Evolutionary conservation across 2,113 vertebrate species (phyloP).

Genomic region (Corvus hawaiiensis): DNA sequence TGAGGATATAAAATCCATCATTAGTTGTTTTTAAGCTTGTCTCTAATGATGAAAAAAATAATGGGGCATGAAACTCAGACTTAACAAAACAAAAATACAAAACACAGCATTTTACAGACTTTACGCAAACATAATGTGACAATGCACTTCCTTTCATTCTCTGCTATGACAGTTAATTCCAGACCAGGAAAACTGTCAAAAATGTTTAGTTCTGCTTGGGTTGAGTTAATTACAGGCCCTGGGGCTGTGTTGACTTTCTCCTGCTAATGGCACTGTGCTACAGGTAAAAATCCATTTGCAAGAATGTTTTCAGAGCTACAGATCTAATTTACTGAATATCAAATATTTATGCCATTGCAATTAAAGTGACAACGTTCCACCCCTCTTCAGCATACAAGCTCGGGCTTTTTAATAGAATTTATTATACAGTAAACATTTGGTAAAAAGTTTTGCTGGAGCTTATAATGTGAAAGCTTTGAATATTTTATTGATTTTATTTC

Average conservation of each 20-base stretch:
- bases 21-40: slow-evolving; percentile 77
- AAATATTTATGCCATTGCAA: slow-evolving; percentile 91
- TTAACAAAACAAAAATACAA: slow-evolving; percentile 71
- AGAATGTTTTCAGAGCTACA: slow-evolving; percentile 86
- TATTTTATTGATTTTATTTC: slow-evolving; percentile 70
- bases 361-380: slow-evolving; percentile 81
- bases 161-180: slow-evolving; percentile 96
- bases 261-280: slow-evolving; percentile 93
- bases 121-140: slow-evolving; percentile 88
- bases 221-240: slow-evolving; percentile 95
- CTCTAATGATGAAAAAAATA: slow-evolving; percentile 82
- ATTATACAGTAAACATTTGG: slow-evolving; percentile 63
- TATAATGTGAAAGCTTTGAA: slow-evolving; percentile 66
- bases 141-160: slow-evolving; percentile 91
- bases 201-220: slow-evolving; percentile 96
- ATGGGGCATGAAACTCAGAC: slow-evolving; percentile 68
- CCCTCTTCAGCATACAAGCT: slow-evolving; percentile 38
- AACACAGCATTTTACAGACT: slow-evolving; percentile 75
- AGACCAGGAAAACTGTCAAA: slow-evolving; percentile 96
- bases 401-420: slow-evolving; percentile 65
- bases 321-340: slow-evolving; percentile 96
- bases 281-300: slow-evolving; percentile 93
- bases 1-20: slow-evolving; percentile 69
- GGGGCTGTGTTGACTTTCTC: slow-evolving; percentile 82
- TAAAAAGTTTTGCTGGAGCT: slow-evolving; percentile 60